These are phyloP conservation scores for Pampus argenteus DNA, from an alignment of 2,797 vertebrate species.

Conservation along the genomic window DNA sequence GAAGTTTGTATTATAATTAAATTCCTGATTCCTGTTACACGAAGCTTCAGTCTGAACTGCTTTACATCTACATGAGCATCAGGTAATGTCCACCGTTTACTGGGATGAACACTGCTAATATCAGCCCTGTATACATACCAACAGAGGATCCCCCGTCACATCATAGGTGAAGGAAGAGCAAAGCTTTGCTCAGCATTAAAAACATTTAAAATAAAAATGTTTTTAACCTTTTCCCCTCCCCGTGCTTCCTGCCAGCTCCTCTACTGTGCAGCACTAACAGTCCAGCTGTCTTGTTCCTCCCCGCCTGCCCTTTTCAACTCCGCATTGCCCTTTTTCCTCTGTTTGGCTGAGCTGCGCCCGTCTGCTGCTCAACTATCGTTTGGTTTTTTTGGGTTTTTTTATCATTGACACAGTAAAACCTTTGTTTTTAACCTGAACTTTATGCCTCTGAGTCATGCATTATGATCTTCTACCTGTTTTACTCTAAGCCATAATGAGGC, in stretches of 20 bases:
- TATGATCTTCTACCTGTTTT: background rate
- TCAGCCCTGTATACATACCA: background rate
- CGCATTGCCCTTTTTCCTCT: slow-evolving; percentile 27
- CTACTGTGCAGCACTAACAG: background rate
- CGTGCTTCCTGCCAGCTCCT: background rate
- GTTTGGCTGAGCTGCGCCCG: background rate
- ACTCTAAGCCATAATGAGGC: background rate
- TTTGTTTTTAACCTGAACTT: background rate
- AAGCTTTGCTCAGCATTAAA: background rate
- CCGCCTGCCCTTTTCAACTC: background rate
- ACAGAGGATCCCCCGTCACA: too few relatives aligned
- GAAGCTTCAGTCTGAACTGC: too few relatives aligned
- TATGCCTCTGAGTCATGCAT: background rate
- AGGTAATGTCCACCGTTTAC: too few relatives aligned
- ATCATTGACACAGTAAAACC: background rate
- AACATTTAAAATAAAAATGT: too few relatives aligned
- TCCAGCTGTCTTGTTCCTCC: slow-evolving; percentile 7
- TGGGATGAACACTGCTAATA: background rate
- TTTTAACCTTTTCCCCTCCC: background rate
- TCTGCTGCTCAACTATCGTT: background rate
- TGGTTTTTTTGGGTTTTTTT: too few relatives aligned
- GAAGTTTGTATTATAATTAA: background rate
- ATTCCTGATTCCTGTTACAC: background rate
- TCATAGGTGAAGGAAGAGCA: background rate
- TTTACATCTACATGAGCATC: too few relatives aligned